These are phyloP conservation scores for Amblyjoppa proteus DNA, from an alignment of 2,888 invertebrate species.

Conservation along the genomic window DNA sequence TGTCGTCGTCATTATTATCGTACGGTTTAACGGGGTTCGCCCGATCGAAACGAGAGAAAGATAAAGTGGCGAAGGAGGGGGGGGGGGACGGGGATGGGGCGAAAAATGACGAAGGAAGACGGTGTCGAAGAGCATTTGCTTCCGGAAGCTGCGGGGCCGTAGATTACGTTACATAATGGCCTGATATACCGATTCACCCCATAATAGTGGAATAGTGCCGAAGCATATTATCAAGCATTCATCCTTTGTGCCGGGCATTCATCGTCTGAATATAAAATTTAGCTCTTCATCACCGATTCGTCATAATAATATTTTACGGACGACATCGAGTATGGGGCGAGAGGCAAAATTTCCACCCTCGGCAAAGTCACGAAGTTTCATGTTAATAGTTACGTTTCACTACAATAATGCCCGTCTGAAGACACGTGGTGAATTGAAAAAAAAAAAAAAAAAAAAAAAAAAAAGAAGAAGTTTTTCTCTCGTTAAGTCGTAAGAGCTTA, in stretches of 20 bases:
- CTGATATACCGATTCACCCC: constrained; percentile 18
- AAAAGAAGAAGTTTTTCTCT: neutral
- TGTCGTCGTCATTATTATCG: constrained; percentile 68
- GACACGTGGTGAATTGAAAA: neutral
- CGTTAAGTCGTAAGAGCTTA: no score
- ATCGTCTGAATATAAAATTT: constrained; percentile 52
- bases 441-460: neutral
- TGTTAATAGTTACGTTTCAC: neutral
- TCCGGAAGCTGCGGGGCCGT: constrained; percentile 64
- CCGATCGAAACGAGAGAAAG: constrained; percentile 7
- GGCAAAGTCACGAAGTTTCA: neutral
- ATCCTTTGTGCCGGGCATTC: constrained; percentile 40
- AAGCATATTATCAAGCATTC: constrained; percentile 47
- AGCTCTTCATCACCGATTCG: constrained; percentile 28
- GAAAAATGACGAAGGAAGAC: constrained; percentile 59
- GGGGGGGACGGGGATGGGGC: constrained; percentile 30
- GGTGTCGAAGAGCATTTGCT: constrained; percentile 57
- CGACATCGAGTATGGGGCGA: neutral
- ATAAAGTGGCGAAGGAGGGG: constrained; percentile 24
- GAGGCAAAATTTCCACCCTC: constrained; percentile 6
- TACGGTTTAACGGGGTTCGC: constrained; percentile 57
- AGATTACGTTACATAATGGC: constrained; percentile 43
- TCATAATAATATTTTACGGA: constrained; percentile 27
- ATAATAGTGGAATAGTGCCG: constrained; percentile 52
- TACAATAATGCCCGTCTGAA: neutral